Conservation (phyloP, 2,888 invertebrate species). For the Synanthedon tipuliformis region DNA sequence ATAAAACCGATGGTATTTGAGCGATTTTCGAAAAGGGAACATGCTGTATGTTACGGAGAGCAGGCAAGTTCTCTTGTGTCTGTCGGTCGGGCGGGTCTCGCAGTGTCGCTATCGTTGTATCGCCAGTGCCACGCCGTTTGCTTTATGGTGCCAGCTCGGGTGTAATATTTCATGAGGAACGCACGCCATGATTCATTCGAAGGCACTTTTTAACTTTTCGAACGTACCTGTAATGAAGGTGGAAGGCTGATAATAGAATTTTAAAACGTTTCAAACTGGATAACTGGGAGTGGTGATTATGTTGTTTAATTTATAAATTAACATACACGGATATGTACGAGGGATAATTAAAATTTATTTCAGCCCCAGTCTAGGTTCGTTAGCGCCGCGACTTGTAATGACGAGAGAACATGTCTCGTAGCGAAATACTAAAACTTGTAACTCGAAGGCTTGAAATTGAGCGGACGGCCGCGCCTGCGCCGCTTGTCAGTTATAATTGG, state of each 20-base stretch:
- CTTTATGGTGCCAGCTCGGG: conserved; percentile 67
- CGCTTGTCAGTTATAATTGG: conserved; percentile 70
- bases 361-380: conserved; percentile 14
- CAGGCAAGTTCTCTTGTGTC: conserved; percentile 43
- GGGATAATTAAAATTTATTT: conserved; percentile 9
- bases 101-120: conserved; percentile 69
- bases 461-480: conserved; percentile 50
- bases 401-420: conserved; percentile 9
- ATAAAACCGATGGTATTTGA: no score
- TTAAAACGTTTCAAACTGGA: conserved; percentile 1
- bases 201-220: conserved; percentile 62
- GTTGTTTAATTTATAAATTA: background rate
- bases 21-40: conserved; percentile 12
- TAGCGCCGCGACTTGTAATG: conserved; percentile 10
- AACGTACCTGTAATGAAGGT: conserved; percentile 59
- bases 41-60: conserved; percentile 36
- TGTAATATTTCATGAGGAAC: conserved; percentile 69
- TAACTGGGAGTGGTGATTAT: background rate
- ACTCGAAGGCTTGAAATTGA: conserved; percentile 49
- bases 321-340: background rate
- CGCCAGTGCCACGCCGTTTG: conserved; percentile 65
- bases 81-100: conserved; percentile 60
- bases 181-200: conserved; percentile 67
- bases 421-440: conserved; percentile 19
- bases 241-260: conserved; percentile 51